phyloP scores from a whole-genome alignment of 2,113 vertebrate genomes.

The Phoenicopterus ruber region DNA sequence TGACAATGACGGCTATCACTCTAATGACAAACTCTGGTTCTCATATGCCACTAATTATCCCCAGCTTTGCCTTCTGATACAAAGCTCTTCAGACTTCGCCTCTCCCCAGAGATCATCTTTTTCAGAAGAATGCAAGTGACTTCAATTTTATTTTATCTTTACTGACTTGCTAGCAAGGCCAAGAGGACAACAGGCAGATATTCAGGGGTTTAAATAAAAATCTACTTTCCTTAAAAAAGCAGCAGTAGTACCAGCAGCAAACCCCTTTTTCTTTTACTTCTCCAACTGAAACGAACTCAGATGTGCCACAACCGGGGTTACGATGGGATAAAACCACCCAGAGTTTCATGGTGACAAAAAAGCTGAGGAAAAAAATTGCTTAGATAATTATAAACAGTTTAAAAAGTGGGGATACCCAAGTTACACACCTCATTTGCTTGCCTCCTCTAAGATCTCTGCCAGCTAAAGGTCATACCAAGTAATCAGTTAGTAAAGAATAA shows the following conservation, averaged over 20 bases:
- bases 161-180: not conserved
- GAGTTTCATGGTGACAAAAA: not conserved
- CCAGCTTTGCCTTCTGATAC: not conserved
- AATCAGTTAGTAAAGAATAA: not conserved
- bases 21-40: not conserved
- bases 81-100: not conserved
- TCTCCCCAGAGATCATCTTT: not conserved
- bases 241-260: not conserved
- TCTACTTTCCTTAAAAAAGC: not conserved
- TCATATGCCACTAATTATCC: slow-evolving; percentile 15
- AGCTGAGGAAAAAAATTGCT: not conserved
- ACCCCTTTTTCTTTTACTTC: not conserved
- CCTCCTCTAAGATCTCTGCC: not conserved
- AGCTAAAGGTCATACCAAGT: not conserved
- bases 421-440: not conserved
- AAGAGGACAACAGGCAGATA: not conserved
- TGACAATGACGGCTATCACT: not conserved
- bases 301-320: not conserved
- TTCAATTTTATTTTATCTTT: not conserved
- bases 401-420: not conserved
- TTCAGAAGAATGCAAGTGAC: not conserved
- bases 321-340: not conserved
- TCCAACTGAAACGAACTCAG: not conserved
- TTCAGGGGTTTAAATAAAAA: not conserved
- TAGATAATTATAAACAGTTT: not conserved